A percentile compares a stretch with the other conserved stretches of the same genome.
phyloP scores from a whole-genome alignment of 2,888 invertebrate species.

The Tenthredo notha region DNA sequence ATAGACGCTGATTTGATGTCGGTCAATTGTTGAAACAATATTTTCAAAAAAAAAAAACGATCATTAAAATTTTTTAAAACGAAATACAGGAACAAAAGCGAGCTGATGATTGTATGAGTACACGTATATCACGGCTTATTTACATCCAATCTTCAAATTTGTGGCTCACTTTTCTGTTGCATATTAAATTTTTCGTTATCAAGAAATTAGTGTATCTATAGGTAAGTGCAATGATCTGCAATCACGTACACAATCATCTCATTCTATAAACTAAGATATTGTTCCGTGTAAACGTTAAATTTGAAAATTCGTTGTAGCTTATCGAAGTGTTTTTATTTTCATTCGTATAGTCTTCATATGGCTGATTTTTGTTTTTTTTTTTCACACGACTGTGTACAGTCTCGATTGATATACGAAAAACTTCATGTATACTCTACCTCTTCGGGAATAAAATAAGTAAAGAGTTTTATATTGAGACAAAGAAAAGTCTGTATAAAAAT shows the following conservation, averaged over 20 bases:
- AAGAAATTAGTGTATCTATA: conserved; percentile 24
- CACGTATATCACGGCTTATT: not conserved
- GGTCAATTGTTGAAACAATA: conserved; percentile 9
- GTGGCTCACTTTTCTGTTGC: not conserved
- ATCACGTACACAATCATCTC: not conserved
- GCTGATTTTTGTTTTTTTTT: not conserved
- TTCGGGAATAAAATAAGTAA: not conserved
- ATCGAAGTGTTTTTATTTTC: not conserved
- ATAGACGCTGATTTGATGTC: conserved; percentile 37
- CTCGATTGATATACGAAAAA: not conserved
- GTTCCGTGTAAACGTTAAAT: not conserved
- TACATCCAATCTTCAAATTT: conserved; percentile 34
- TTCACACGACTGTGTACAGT: not conserved
- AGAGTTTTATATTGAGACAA: not conserved
- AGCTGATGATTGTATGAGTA: conserved; percentile 15
- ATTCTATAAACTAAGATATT: not conserved
- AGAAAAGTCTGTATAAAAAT: not conserved
- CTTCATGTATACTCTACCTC: not conserved
- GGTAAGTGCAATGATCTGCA: conserved; percentile 33
- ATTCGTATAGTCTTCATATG: not conserved
- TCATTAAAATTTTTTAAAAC: not conserved
- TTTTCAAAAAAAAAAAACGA: conserved; percentile 28
- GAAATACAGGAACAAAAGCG: conserved; percentile 8
- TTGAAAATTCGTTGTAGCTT: not conserved
- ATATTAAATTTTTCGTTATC: conserved; percentile 6